phyloP scores from a whole-genome alignment of 1,140 invertebrate genomes.

The Drosophila truncata region DNA sequence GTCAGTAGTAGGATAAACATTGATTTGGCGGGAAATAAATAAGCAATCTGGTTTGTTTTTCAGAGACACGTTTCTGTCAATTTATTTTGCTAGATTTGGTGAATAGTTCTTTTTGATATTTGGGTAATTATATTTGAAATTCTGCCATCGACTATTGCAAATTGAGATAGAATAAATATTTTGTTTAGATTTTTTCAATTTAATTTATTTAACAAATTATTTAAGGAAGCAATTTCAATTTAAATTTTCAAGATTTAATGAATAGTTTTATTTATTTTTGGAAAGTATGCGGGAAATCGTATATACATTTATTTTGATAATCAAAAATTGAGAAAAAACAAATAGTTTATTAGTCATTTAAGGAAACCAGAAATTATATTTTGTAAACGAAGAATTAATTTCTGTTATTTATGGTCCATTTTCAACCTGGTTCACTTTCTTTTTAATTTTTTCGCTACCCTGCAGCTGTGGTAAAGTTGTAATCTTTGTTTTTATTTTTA shows the following conservation, averaged over 20 bases:
- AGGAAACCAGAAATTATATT: background rate
- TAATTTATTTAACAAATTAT: background rate
- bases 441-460: background rate
- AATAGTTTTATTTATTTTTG: background rate
- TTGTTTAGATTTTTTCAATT: background rate
- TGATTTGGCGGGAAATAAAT: conserved; percentile 4
- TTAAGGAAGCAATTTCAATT: background rate
- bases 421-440: background rate
- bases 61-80: no score
- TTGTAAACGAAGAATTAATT: background rate
- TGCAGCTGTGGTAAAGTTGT: conserved; percentile 56
- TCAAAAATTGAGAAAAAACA: background rate
- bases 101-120: background rate
- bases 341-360: background rate
- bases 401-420: background rate
- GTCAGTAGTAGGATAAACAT: background rate
- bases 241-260: background rate
- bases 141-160: background rate
- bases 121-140: background rate
- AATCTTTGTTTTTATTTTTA: conserved; percentile 45
- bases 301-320: background rate
- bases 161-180: background rate
- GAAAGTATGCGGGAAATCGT: no score
- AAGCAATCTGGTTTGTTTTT: background rate
- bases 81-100: background rate